Conservation (phyloP, 2,888 invertebrate genomes). For the Coenonympha arcania region DNA sequence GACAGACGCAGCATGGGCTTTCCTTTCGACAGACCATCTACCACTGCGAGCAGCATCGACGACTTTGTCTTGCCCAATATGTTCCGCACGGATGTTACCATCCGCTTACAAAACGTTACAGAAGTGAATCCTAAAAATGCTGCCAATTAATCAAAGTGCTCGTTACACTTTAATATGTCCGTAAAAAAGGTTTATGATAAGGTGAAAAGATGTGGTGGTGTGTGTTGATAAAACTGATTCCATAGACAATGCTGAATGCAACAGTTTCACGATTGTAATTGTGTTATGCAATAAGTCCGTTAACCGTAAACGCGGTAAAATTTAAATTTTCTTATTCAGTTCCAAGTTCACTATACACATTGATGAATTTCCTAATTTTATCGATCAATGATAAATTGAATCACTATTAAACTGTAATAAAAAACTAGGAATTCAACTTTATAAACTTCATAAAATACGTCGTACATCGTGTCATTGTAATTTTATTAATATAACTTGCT, state of each 20-base stretch:
- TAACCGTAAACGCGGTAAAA: no score
- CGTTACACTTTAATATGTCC: no score
- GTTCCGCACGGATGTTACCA: slow-evolving; percentile 76
- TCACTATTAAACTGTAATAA: no score
- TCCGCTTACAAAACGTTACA: slow-evolving; percentile 72
- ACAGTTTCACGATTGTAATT: neutral
- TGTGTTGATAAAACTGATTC: neutral
- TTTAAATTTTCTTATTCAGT: no score
- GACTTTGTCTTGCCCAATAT: slow-evolving; percentile 82
- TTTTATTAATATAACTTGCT: no score
- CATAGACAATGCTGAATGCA: neutral
- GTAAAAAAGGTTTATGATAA: neutral
- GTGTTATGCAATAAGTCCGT: neutral
- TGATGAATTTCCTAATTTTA: no score
- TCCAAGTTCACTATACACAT: no score
- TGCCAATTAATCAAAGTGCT: slow-evolving; percentile 16
- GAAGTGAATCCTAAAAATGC: slow-evolving; percentile 59
- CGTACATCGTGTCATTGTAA: no score
- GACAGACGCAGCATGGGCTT: slow-evolving; percentile 88
- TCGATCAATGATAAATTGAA: no score
- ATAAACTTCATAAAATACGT: no score
- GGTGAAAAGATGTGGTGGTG: neutral
- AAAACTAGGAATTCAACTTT: no score
- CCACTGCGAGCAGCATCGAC: slow-evolving; percentile 71
- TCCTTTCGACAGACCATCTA: slow-evolving; percentile 81